Percentiles rank a stretch among this genome's conserved stretches.
These are phyloP conservation scores for Cotesia chilonis DNA, from an alignment of 1,140 invertebrate species.

Conservation along the genomic window DNA sequence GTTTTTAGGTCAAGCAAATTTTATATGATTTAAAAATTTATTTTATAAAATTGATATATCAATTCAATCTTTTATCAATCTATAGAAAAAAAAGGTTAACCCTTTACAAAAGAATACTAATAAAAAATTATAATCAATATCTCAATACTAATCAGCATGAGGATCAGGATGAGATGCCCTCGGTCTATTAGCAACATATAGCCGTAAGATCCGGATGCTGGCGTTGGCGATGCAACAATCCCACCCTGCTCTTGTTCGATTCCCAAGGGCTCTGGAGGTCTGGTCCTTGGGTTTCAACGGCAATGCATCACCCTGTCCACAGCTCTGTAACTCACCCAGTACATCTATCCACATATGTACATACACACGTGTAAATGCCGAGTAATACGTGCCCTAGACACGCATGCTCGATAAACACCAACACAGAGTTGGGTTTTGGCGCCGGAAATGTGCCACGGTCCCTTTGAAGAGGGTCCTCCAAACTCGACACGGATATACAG, in stretches of 20 bases:
- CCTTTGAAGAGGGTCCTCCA: slow-evolving; percentile 40
- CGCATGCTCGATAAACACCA: slow-evolving; percentile 60
- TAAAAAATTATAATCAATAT: too few species aligned
- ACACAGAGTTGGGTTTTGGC: not conserved
- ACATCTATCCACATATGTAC: slow-evolving; percentile 10
- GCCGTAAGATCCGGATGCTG: too few species aligned
- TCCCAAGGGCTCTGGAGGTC: slow-evolving; percentile 61
- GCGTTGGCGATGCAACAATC: too few species aligned
- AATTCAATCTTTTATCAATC: too few species aligned
- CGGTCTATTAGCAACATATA: not conserved
- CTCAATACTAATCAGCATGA: not conserved
- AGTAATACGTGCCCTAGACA: slow-evolving; percentile 50
- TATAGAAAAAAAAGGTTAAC: too few species aligned
- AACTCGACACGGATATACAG: slow-evolving; percentile 30
- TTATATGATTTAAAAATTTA: too few species aligned
- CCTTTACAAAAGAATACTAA: too few species aligned
- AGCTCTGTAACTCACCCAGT: slow-evolving; percentile 62
- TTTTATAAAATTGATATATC: too few species aligned
- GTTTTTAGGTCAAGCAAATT: too few species aligned
- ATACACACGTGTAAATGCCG: slow-evolving; percentile 42
- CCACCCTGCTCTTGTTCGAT: slow-evolving; percentile 50
- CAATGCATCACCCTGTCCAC: slow-evolving; percentile 67
- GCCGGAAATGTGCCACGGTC: not conserved
- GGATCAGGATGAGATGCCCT: not conserved
- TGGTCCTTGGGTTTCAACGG: slow-evolving; percentile 61